A percentile compares a stretch with the other conserved stretches of the same genome.
phyloP scores from a whole-genome alignment of 2,797 vertebrate species.

The Amazonetta brasiliensis region DNA sequence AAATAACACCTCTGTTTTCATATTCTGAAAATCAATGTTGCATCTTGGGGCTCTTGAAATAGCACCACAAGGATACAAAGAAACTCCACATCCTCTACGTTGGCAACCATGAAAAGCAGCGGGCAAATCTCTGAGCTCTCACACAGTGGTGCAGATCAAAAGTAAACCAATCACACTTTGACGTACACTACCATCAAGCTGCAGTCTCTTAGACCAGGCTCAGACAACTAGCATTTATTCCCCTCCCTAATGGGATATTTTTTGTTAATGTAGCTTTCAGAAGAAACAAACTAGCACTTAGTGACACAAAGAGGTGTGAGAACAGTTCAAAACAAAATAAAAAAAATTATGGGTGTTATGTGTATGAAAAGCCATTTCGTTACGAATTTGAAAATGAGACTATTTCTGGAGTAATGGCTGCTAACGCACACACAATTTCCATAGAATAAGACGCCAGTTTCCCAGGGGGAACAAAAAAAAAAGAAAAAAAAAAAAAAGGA shows the following conservation, averaged over 20 bases:
- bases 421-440: background rate
- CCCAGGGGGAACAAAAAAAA: background rate
- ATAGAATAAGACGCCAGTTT: background rate
- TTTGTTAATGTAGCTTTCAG: conserved; percentile 19
- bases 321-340: conserved; percentile 20
- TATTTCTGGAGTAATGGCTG: background rate
- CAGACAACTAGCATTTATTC: background rate
- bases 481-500: background rate
- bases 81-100: background rate
- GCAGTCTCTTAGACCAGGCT: background rate
- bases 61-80: background rate
- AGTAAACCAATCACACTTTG: background rate
- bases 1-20: background rate
- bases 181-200: background rate
- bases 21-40: background rate
- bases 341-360: background rate
- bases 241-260: background rate
- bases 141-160: background rate
- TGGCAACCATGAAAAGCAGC: background rate
- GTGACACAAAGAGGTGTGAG: background rate
- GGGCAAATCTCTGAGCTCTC: background rate
- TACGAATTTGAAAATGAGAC: conserved; percentile 28
- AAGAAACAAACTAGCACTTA: conserved; percentile 28
- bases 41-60: background rate
- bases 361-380: background rate